Evolutionary conservation across 2,113 vertebrate genomes (phyloP), one percentile per base, ranked within the genome.

Genomic region (Promerops cafer): DNA sequence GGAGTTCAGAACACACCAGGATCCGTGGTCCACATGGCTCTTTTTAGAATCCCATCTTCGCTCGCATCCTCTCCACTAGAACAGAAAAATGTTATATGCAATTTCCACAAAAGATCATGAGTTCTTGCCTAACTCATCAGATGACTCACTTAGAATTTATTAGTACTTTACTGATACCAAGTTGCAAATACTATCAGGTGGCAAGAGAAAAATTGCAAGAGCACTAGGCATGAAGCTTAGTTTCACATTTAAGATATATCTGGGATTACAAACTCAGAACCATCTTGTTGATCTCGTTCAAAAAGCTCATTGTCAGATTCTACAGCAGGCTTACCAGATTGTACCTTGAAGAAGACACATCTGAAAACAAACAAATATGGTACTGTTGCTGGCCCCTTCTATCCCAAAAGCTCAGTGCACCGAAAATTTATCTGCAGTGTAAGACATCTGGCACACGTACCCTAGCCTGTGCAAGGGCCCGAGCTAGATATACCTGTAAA

Each of bases 21-120:
- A 40, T 40, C 2, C 1, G 10, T 31, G 16, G 37, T 39, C 39
- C 22, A 13, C 4, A 2, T 2, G 4, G 14, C 24, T 27, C 39
- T 57, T 63, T 75, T 63, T 31, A 71, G 26, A 72, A 28, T 31
- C 19, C 31, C 69, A 26, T n/a, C 35, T 82, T 84, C 23, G 9
- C 13, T 85, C 71, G 60, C 35, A 52, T 44, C 24, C 19, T 69
- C 54, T 57, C 45, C 37, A n/a, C n/a, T 53, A 53, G 30, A 90
- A 65, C 13, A 76, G 31, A 76, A 71, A 71, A 64, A 59, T 2
- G 1, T 14, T 22, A 40, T 4, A 24, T 1, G 2, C 1, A 3
- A 54, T 64, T 87, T 60, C 39, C 18, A 80, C 39, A 75, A 6
- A 19, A 82, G 42, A 49, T 75, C 28, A 10, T 66, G 50, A 20